phyloP scores from a whole-genome alignment of 2,113 vertebrate species.

The Astur gentilis region DNA sequence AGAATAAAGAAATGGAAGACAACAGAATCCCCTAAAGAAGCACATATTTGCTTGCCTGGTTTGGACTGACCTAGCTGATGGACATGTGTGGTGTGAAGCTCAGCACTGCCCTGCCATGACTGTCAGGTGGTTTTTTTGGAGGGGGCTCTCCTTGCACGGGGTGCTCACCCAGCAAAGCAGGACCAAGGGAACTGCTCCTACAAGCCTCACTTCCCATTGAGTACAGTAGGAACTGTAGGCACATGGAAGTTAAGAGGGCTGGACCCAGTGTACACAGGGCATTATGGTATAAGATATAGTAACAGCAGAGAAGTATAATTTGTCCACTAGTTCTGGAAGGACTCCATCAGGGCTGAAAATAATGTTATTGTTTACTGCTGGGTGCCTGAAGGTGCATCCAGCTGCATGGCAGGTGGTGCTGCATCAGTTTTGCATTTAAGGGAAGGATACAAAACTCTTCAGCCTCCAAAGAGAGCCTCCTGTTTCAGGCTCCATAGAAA shows the following conservation, averaged over 20 bases:
- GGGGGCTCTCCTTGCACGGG: not conserved
- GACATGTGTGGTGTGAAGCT: not conserved
- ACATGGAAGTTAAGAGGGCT: not conserved
- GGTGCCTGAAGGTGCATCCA: not conserved
- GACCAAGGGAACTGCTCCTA: not conserved
- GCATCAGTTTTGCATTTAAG: not conserved
- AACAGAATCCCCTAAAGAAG: not conserved
- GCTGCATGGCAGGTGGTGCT: not conserved
- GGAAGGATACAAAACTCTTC: not conserved
- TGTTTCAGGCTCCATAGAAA: not conserved
- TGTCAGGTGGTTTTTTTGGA: too few relatives aligned
- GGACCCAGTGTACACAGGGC: rapidly evolving
- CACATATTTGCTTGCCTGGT: not conserved
- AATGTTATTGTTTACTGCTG: not conserved
- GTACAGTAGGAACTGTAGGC: not conserved
- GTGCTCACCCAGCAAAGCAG: not conserved
- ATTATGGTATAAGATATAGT: rapidly evolving
- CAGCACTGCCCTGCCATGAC: not conserved
- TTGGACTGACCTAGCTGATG: not conserved
- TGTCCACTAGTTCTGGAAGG: not conserved
- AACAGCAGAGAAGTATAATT: not conserved
- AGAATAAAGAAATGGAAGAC: not conserved
- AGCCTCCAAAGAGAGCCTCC: not conserved
- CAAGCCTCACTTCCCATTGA: not conserved
- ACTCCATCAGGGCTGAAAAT: not conserved